Base-by-base conservation (phyloP, 2,888 invertebrate species). In the Dasypolia templi region DNA sequence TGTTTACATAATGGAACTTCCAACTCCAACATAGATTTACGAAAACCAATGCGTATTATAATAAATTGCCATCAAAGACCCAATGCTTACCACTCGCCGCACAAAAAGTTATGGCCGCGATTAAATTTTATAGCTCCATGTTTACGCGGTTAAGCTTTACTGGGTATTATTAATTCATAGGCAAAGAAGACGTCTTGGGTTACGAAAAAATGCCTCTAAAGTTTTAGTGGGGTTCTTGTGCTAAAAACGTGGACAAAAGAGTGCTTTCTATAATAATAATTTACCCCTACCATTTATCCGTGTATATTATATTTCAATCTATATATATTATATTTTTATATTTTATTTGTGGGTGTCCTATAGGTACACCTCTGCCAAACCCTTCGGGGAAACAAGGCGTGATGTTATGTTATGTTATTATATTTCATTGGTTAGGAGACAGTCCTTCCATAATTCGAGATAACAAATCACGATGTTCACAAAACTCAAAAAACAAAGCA, bases 71-170 rank as follows among this genome's bases (percentile, higher is more conserved):
- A 46, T 46, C 49, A 49, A 59, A 66, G 58, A 59, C 12, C 53
- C 26, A 76, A 85, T 75, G 66, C 67, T 75, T 29, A 73, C 55
- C 71, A 76, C 81, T 81, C n/a, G 44, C 56, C 55, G 17, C 49
- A 66, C 62, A 81, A 74, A 75, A 79, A 81, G 70, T 85, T 83
- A 85, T 85, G 42, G 64, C 70, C 5, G 11, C 81, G 49, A 77
- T 85, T 73, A 79, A 72, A 61, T 78, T 82, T 82, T 72, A 82
- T 82, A 75, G 79, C 72, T 63, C 46, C 71, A 67, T 82, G 82
- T 82, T 75, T 51, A 82, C 75, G 53, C 29, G 69, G 62, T 53
- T 82, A 22, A n/a, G 65, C 69, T 82, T 75, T 78, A 72, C 62
- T 35, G 61, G 19, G 6, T 53, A 42, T 82, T 59, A 72, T 56